Percentiles rank a stretch among this genome's conserved stretches.
phyloP scores from a whole-genome alignment of 2,888 invertebrate genomes.

The Diloba caeruleocephala region DNA sequence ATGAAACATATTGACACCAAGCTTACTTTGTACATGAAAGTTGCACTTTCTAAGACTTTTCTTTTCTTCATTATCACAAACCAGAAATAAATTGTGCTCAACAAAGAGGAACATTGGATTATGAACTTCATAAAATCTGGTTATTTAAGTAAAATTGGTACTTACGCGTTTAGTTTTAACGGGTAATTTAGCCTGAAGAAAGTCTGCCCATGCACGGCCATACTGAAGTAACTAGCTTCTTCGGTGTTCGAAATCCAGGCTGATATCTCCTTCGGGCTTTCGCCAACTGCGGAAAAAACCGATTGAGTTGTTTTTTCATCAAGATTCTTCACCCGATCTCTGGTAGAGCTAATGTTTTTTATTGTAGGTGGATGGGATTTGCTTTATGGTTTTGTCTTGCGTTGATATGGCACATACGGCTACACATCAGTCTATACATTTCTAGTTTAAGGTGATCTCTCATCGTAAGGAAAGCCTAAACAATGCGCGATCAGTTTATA shows the following conservation, averaged over 20 bases:
- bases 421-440: too few species aligned
- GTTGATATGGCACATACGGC: too few species aligned
- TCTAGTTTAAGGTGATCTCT: too few species aligned
- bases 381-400: too few species aligned
- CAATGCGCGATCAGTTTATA: too few species aligned
- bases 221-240: constrained; percentile 94
- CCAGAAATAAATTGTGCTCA: background rate
- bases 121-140: background rate
- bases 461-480: too few species aligned
- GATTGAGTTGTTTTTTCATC: background rate
- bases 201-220: constrained; percentile 95
- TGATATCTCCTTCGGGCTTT: constrained; percentile 92
- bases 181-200: constrained; percentile 91
- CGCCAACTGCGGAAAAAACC: constrained; percentile 89
- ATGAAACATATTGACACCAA: constrained; percentile 16
- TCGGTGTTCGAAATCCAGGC: constrained; percentile 95
- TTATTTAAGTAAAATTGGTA: constrained; percentile 22
- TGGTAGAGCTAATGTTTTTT: background rate
- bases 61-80: background rate
- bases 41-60: constrained; percentile 8
- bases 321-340: background rate
- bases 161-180: constrained; percentile 84
- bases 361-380: too few species aligned
- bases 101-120: background rate
- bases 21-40: constrained; percentile 2